Base-by-base conservation (phyloP, 2,888 invertebrate species). In the Orthonychiurus folsomi region DNA sequence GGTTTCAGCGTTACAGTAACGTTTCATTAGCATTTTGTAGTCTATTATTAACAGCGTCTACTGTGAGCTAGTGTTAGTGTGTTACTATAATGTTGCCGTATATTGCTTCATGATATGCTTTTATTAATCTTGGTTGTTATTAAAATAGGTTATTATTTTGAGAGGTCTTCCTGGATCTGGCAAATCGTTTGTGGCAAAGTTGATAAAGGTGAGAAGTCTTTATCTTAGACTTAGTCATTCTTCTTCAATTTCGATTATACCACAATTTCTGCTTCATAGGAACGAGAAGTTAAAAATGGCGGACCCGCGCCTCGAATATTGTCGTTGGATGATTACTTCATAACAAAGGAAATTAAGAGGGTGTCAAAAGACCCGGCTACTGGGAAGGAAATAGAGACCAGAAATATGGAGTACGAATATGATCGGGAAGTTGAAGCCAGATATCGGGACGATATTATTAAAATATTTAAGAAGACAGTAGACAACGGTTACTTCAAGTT, bases 121-220 rank as follows among this genome's bases (percentile, higher is more conserved):
- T n/a, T n/a, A n/a, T n/a, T n/a, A n/a, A n/a, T n/a, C n/a, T n/a
- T n/a, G n/a, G n/a, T n/a, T n/a, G n/a, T n/a, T n/a, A n/a, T n/a
- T n/a, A n/a, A n/a, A n/a, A n/a, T n/a, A n/a, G n/a, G 90, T 89
- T 28, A 86, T 95, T 63, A 88, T 97, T 73, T 79, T 97, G 58
- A 81, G 96, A 76, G 96, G 96, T 2, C 86, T 90, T 20, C 94
- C 96, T 0, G 96, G 96, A 12, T 89, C 93, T 77, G 96, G 96
- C 48, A 96, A 96, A 79, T 90, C 93, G 5, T 88, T 87, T 77
- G 82, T 92, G 65, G 90, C 93, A 0, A 91, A 89, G 79, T 79
- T 92, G 65, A 90, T 93, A 70, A 90, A 93, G 81, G 85, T 85
- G 76, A 71, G 65, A 67, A 47, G 15, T n/a, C 56, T 26, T 24